A percentile compares a stretch with the other conserved stretches of the same genome.
These are phyloP conservation scores for Tigriopus californicus DNA, from an alignment of 2,888 invertebrate genomes.

Conservation along the genomic window DNA sequence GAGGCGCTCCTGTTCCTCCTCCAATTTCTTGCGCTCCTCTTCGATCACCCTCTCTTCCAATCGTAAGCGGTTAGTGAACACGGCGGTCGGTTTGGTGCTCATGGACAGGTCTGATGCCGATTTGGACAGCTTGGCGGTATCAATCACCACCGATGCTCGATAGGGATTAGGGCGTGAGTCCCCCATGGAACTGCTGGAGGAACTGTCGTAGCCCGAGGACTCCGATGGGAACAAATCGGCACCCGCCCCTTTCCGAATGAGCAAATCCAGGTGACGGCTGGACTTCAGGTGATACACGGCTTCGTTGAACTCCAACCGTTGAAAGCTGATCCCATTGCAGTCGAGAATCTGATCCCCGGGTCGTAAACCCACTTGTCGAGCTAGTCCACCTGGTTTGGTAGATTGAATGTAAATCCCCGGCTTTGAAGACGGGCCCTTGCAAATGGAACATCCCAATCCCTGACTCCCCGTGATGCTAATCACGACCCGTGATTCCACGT, in stretches of 20 bases:
- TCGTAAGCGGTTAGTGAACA: too few species aligned
- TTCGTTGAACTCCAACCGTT: conserved; percentile 57
- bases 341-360: conserved; percentile 78
- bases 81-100: too few species aligned
- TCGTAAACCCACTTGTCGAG: conserved; percentile 63
- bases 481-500: too few species aligned
- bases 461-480: neutral
- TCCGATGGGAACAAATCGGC: conserved; percentile 59
- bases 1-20: conserved; percentile 23
- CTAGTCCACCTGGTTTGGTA: conserved; percentile 70
- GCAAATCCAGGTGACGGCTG: conserved; percentile 50
- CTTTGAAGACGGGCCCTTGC: conserved; percentile 55
- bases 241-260: conserved; percentile 56
- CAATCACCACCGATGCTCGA: conserved; percentile 18
- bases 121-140: conserved; percentile 20
- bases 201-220: conserved; percentile 64
- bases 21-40: conserved; percentile 22
- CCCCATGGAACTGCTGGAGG: conserved; percentile 57
- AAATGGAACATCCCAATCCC: conserved; percentile 19
- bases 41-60: conserved; percentile 21
- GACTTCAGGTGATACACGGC: conserved; percentile 63
- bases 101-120: too few species aligned
- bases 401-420: conserved; percentile 77
- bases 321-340: conserved; percentile 52
- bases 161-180: conserved; percentile 27